These are phyloP conservation scores for Thrips palmi DNA, from an alignment of 1,140 invertebrate species.

Conservation along the genomic window DNA sequence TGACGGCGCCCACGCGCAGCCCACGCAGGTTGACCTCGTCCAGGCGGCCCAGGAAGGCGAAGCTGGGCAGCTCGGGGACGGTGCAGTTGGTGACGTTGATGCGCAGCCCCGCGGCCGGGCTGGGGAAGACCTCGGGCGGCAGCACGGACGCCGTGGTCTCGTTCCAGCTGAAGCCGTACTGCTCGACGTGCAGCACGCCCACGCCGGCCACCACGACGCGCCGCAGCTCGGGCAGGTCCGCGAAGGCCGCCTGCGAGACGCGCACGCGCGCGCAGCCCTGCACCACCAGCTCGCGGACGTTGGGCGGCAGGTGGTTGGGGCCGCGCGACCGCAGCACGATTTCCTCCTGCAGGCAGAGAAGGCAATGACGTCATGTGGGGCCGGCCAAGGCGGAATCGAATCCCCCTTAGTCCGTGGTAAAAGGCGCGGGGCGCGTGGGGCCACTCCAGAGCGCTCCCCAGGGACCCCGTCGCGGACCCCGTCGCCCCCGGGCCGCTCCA, in stretches of 20 bases:
- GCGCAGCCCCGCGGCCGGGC: conserved; percentile 19
- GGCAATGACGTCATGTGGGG: too few relatives aligned
- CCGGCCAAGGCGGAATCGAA: too few relatives aligned
- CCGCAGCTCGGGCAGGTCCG: conserved; percentile 22
- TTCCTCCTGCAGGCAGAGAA: too few relatives aligned
- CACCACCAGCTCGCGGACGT: conserved; percentile 7
- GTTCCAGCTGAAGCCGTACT: conserved; percentile 17
- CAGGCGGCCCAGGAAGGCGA: conserved; percentile 47
- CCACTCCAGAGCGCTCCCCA: too few relatives aligned
- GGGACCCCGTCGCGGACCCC: too few relatives aligned
- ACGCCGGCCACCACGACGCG: conserved; percentile 29
- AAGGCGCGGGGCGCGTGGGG: too few relatives aligned
- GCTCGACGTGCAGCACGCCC: conserved; percentile 25
- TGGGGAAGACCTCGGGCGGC: conserved; percentile 18
- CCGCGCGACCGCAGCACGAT: too few relatives aligned
- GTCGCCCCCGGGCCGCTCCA: too few relatives aligned
- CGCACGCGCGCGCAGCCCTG: conserved; percentile 13
- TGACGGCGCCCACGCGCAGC: conserved; percentile 35
- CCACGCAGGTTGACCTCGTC: conserved; percentile 42
- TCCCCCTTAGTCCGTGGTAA: too few relatives aligned
- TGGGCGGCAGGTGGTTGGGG: too few relatives aligned
- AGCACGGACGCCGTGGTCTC: conserved; percentile 23
- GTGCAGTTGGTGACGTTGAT: conserved; percentile 23
- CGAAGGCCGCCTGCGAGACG: conserved; percentile 8
- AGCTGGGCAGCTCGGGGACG: conserved; percentile 38